Percentiles rank a stretch among this genome's conserved stretches.
phyloP scores from a whole-genome alignment of 2,888 invertebrate genomes.

The Tipula vernalis region DNA sequence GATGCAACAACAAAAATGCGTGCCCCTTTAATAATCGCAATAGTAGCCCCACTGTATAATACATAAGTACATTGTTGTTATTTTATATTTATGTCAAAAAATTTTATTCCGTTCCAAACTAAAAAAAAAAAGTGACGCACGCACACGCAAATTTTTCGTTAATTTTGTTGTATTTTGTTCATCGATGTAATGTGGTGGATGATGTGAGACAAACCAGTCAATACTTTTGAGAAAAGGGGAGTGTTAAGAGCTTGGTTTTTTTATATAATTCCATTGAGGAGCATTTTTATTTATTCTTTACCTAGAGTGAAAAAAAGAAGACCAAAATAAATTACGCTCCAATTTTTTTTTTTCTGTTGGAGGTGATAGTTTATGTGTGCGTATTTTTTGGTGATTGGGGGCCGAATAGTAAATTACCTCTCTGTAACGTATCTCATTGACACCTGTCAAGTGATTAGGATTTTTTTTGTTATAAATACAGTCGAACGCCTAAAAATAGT shows the following conservation, averaged over 20 bases:
- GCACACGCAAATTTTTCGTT: slow-evolving; percentile 6
- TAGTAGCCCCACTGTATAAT: background rate
- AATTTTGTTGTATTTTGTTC: background rate
- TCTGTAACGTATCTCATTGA: background rate
- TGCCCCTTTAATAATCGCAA: background rate
- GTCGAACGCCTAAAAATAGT: background rate
- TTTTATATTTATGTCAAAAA: background rate
- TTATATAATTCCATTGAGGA: background rate
- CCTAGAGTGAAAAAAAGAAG: background rate
- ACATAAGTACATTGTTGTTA: background rate
- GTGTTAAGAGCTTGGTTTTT: background rate
- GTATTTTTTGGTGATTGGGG: background rate
- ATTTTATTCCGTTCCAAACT: background rate
- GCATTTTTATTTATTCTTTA: background rate
- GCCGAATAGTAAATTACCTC: background rate
- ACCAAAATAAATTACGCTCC: background rate
- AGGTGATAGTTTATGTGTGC: background rate
- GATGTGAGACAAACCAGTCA: background rate
- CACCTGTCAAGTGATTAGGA: background rate
- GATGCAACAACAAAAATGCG: background rate
- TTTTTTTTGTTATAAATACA: background rate
- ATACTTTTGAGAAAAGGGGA: slow-evolving; percentile 7
- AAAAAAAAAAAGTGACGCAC: background rate
- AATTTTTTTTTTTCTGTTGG: background rate
- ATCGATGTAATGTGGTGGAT: background rate